A percentile compares a stretch with the other conserved stretches of the same genome.
Evolutionary conservation across 2,797 vertebrate species (phyloP).

Genomic region (Sus cebifrons): DNA sequence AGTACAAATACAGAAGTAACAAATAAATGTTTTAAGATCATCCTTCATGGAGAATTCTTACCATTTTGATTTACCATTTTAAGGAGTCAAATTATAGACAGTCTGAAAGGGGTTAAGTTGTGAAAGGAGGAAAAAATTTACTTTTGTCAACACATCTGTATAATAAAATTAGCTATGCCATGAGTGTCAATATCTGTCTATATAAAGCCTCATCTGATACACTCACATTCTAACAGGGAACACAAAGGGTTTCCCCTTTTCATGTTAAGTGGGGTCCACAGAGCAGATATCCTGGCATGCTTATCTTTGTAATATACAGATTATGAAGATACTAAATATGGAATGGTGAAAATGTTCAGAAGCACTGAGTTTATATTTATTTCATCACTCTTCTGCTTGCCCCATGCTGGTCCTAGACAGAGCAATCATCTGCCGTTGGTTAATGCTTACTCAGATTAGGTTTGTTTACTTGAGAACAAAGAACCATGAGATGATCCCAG

Average conservation of each 20-base stretch:
- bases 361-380: background rate
- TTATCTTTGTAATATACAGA: background rate
- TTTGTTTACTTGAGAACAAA: slow-evolving; percentile 9
- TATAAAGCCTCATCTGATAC: background rate
- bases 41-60: slow-evolving; percentile 60
- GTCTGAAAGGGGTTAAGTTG: background rate
- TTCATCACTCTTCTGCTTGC: slow-evolving; percentile 46
- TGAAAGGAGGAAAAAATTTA: background rate
- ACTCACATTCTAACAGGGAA: background rate
- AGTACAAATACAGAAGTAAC: slow-evolving; percentile 36
- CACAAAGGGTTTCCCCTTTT: background rate
- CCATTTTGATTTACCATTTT: slow-evolving; percentile 2
- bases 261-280: background rate
- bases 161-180: background rate
- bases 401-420: background rate
- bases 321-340: background rate
- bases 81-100: slow-evolving; percentile 36
- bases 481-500: background rate
- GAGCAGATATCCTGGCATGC: background rate
- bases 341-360: background rate
- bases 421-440: background rate
- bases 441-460: background rate
- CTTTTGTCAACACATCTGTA: background rate
- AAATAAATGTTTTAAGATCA: slow-evolving; percentile 53
- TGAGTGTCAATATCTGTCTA: background rate